Base-by-base conservation (phyloP, 2,113 vertebrate species). In the Pelmatolapia mariae region DNA sequence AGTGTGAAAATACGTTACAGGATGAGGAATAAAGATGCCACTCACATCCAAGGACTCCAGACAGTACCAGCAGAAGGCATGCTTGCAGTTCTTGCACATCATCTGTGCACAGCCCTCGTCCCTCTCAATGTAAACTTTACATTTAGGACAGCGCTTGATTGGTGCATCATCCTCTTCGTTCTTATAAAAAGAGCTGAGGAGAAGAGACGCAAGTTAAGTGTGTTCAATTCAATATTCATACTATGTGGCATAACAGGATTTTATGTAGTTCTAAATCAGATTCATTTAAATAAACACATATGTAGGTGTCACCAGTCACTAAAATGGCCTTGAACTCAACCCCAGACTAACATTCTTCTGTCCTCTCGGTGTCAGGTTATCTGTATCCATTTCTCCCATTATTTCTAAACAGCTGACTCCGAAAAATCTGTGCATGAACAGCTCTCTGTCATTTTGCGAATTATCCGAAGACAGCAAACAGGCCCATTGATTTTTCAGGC, bases 11-110 rank as follows among this genome's bases (percentile, higher is more conserved):
- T 10, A 59, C n/a, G 16, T 10, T 19, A 54, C 11, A 52, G 12
- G 40, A 18, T 18, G 68, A 26, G 68, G 9, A 45, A 45, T 15
- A 83, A 68, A 57, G 33, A 10, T 10, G 8, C 31, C 33, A 99
- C 99, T 99, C 95, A 99, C 99, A 47, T 99, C 99, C 89, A 99
- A 97, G 22, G 98, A 99, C 91, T 99, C 98, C 94, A 99, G 96
- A 93, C 99, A 99, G 96, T 99, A 98, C 99, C 99, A 99, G 96
- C 99, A 99, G 97, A 99, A 99, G 88, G 98, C 98, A 8, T 99
- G 99, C 87, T 99, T 99, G 96, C 99, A 99, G 95, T 97, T 99
- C 95, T 98, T 99, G 89, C 99, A 99, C 99, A 99, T 99, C 99
- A 99, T 99, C 94, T 99, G 99, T 2, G 99, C 99, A 10, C 99